phyloP scores from a whole-genome alignment of 1,140 invertebrate species.

The Heliconius eleuchia region DNA sequence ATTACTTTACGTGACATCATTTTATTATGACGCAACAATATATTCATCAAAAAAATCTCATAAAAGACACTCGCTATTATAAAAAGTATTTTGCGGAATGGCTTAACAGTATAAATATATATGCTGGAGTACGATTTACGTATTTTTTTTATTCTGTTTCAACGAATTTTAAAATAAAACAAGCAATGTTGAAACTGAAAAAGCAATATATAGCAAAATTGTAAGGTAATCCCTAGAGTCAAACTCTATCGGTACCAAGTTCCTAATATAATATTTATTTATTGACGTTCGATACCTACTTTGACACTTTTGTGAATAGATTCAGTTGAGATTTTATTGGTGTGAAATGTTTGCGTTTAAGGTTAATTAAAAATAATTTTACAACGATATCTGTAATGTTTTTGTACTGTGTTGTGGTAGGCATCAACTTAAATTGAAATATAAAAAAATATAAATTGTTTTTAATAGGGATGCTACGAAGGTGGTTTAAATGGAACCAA shows the following conservation, averaged over 20 bases:
- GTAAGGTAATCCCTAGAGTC: slow-evolving; percentile 47
- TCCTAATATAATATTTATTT: slow-evolving; percentile 40
- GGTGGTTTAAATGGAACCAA: too few species aligned
- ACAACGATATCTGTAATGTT: too few species aligned
- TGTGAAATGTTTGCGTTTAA: not conserved
- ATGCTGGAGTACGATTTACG: not conserved
- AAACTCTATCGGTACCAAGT: slow-evolving; percentile 53
- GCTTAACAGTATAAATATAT: not conserved
- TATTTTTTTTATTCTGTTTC: not conserved
- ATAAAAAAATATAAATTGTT: too few species aligned
- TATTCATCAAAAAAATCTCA: slow-evolving; percentile 48
- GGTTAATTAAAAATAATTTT: too few species aligned
- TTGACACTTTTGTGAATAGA: not conserved
- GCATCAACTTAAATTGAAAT: too few species aligned
- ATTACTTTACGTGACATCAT: slow-evolving; percentile 39
- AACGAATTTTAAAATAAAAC: slow-evolving; percentile 25
- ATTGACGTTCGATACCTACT: slow-evolving; percentile 24
- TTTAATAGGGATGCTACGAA: too few species aligned
- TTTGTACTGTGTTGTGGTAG: too few species aligned
- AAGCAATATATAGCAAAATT: slow-evolving; percentile 41
- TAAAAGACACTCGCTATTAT: slow-evolving; percentile 34
- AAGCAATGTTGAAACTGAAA: slow-evolving; percentile 32
- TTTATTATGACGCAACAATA: slow-evolving; percentile 46
- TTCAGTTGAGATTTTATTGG: not conserved
- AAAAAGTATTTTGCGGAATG: slow-evolving; percentile 8